Conservation (phyloP, 2,888 invertebrate genomes). For the Tuberolachnus salignus region DNA sequence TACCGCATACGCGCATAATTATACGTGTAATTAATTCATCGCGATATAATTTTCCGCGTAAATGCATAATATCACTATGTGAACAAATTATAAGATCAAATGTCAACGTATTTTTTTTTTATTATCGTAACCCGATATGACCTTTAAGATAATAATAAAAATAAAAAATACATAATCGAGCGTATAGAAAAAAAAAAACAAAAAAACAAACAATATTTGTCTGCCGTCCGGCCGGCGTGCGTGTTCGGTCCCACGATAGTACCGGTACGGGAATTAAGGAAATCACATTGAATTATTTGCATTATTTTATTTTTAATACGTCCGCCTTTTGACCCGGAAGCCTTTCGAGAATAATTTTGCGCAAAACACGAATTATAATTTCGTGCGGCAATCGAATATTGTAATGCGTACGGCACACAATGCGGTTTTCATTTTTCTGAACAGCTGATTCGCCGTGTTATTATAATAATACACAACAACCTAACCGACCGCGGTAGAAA, state of each 20-base stretch:
- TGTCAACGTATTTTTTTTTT: constrained; percentile 8
- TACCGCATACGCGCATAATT: background rate
- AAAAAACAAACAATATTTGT: background rate
- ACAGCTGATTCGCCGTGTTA: constrained; percentile 15
- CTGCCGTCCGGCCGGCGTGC: background rate
- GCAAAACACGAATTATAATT: background rate
- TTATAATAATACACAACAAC: background rate
- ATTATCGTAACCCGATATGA: background rate
- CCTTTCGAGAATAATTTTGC: background rate
- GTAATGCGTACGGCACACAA: background rate
- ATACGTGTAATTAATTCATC: constrained; percentile 9
- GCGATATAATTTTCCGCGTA: background rate
- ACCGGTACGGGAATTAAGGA: background rate
- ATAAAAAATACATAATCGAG: background rate
- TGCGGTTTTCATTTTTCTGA: background rate
- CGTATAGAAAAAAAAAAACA: too few relatives aligned
- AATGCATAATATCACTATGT: background rate
- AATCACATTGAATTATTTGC: constrained; percentile 2
- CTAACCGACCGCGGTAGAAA: background rate
- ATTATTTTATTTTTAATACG: background rate
- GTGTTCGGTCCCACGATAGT: constrained; percentile 4
- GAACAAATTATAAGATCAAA: background rate
- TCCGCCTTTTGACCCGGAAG: constrained; percentile 24
- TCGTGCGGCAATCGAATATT: background rate
- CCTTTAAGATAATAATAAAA: too few relatives aligned